Evolutionary conservation across 2,113 vertebrate species (phyloP).

Genomic region (Crypturellus undulatus): DNA sequence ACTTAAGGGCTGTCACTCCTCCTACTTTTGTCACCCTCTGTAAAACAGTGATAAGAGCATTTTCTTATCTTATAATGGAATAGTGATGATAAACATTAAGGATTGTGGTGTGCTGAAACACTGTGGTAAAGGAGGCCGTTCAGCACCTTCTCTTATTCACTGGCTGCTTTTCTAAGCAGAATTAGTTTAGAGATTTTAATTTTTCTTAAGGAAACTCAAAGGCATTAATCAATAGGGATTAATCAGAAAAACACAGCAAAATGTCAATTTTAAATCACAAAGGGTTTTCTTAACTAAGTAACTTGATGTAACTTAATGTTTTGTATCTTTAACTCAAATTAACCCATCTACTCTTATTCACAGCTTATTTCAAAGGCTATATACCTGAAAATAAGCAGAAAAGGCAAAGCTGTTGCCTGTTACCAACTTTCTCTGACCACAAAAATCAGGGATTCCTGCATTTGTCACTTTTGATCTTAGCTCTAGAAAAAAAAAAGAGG

Average conservation of each 20-base stretch:
- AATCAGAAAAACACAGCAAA: background rate
- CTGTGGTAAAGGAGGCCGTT: background rate
- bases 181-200: background rate
- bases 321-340: background rate
- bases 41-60: slow-evolving; percentile 44
- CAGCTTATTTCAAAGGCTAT: background rate
- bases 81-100: background rate
- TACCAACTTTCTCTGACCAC: background rate
- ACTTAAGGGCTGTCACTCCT: background rate
- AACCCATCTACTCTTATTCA: background rate
- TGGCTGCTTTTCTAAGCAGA: background rate
- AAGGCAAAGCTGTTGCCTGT: background rate
- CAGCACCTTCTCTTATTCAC: background rate
- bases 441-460: background rate
- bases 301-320: background rate
- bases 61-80: slow-evolving; percentile 12
- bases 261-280: background rate
- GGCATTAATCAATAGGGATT: background rate
- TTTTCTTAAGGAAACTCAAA: background rate
- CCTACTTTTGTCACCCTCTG: slow-evolving; percentile 14
- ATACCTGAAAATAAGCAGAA: background rate
- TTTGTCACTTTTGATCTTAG: background rate
- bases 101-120: slow-evolving; percentile 9
- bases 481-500: background rate
- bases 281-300: background rate